Evolutionary conservation across 2,797 vertebrate genomes (phyloP).

Genomic region (Chiloscyllium punctatum): DNA sequence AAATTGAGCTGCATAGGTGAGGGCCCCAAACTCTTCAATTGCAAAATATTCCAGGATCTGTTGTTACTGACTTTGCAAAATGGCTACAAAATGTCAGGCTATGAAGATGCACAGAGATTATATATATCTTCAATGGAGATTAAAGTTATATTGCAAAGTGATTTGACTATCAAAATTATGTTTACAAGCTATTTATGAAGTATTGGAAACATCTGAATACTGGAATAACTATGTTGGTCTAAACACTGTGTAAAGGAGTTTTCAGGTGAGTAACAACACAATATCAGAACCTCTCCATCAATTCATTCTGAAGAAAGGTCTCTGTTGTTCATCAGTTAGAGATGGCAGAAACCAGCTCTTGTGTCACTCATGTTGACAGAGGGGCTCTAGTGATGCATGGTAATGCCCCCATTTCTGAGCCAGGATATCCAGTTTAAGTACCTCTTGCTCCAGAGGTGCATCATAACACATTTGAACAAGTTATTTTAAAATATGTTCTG

Average conservation of each 20-base stretch:
- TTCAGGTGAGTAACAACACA: not conserved
- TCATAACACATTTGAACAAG: no score
- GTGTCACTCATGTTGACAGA: not conserved
- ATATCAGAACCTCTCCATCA: not conserved
- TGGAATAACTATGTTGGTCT: not conserved
- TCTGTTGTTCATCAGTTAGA: not conserved
- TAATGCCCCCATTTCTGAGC: no score
- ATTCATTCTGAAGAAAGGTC: not conserved
- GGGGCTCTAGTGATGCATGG: no score
- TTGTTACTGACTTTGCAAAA: not conserved
- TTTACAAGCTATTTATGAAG: not conserved
- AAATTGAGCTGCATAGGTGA: not conserved
- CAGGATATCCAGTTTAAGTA: no score
- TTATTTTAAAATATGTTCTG: no score
- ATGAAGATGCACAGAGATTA: not conserved
- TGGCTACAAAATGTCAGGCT: not conserved
- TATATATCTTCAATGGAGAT: not conserved
- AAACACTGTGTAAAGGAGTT: not conserved
- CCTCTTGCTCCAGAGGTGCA: no score
- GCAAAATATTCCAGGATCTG: not conserved
- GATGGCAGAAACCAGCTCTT: not conserved
- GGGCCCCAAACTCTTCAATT: not conserved
- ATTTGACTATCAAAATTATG: not conserved
- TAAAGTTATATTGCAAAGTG: not conserved
- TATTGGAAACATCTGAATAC: not conserved